Evolutionary conservation across 1,140 invertebrate species (phyloP), one percentile per base, ranked within the genome.

Genomic region (Bemisia tabaci): DNA sequence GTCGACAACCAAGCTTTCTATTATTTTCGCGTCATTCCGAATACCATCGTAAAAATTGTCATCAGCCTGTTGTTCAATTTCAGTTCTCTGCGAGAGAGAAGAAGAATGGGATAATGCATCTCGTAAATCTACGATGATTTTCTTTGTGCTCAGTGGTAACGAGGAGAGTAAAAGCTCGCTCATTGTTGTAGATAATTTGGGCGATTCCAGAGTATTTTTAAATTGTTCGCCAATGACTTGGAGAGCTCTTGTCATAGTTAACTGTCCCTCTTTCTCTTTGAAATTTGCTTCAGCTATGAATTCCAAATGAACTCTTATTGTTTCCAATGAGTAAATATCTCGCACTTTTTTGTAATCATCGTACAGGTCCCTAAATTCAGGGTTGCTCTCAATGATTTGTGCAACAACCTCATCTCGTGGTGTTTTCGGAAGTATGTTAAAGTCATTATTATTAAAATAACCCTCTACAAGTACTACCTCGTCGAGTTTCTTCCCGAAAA

Each of bases 241-340:
- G 22, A 63, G 59, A 63, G 33, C 17, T 25, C 61, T 63, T 62
- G 11, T 48, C 39, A 67, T 67, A 23, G 59, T 63, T 58, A 67
- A 27, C 33, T 63, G 60, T 23, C 66, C 66, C 59, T 67, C 27
- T 22, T 22, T 67, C n/a, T 67, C 22, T 23, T n/a, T 23, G 59
- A 61, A 17, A 67, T 67, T 26, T 21, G 27, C 24, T 24, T 26
- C 33, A n/a, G 48, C 12, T 21, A 39, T 27, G 1, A 67, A 23
- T 11, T 23, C 48, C 58, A 67, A 2, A 67, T 67, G 63, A 22
- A 58, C 26, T 21, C 33, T 62, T 62, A 70, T 69, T 66, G 67
- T 70, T 27, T 69, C 26, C 26, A 71, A 67, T 23, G 70, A 71
- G 66, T 70, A 27, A 23, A 67, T 64, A 66, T 71, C 70, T 60